Base-by-base conservation (phyloP, 2,113 vertebrate species). In the Mesembrinibis cayennensis region DNA sequence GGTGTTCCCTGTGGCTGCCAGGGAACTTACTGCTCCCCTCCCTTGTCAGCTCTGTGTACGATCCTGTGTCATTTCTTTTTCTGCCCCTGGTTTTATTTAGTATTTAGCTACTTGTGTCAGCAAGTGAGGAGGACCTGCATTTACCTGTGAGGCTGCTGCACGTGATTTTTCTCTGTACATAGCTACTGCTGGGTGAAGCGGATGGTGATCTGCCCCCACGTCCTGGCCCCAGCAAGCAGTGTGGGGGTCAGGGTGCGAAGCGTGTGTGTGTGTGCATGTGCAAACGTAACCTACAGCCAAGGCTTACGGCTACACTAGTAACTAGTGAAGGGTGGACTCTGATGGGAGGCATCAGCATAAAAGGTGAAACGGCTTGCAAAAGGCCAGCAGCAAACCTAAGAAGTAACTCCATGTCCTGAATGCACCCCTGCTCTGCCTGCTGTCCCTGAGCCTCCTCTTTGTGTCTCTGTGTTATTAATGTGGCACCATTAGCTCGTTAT, bases 181-280 rank as follows among this genome's bases (percentile, higher is more conserved):
- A 85, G 8, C 19, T 63, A 53, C 36, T 56, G 5, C 19, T 84
- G 55, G 16, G 27, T 42, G 42, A 42, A 58, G 30, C 0, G 2
- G 45, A 16, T 27, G 14, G 20, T 5, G 6, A 45, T 63, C 32
- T 85, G 7, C 3, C 14, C 17, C 22, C 14, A 8, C 0, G 4
- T 21, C 26, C n/a, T 55, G 66, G 42, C 15, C 18, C 16, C 30
- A 38, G 52, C 0, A 0, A 67, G 32, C 44, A 70, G 40, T 2
- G 19, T 32, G 17, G 11, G 45, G 62, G 25, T 49, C 47, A 25
- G 62, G 52, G 32, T 25, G 30, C 1, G 3, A 89, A 40, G 7
- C 3, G 30, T 13, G 18, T 1, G 1, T 19, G 17, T 7, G 20
- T 34, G 50, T 7, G 16, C 6, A 2, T 42, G 3, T 22, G 29